phyloP scores from a whole-genome alignment of 2,888 invertebrate species.

The Tachystola acroxantha region DNA sequence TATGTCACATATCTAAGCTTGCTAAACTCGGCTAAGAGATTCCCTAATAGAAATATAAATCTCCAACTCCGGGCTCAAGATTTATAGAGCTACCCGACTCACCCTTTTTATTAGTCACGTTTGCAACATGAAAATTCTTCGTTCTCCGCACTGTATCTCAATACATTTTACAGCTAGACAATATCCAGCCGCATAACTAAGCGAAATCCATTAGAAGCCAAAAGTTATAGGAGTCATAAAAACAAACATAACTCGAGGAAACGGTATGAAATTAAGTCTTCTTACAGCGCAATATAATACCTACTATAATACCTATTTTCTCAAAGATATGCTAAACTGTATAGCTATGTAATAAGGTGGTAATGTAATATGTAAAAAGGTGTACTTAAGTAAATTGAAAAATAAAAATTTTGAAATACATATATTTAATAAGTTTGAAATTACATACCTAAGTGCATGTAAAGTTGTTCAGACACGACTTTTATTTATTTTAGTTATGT shows the following conservation, averaged over 20 bases:
- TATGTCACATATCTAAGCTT: neutral
- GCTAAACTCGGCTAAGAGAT: slow-evolving; percentile 2
- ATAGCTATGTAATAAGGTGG: too few species aligned
- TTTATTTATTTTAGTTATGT: too few species aligned
- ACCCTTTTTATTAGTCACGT: slow-evolving; percentile 21
- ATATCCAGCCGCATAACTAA: slow-evolving; percentile 1
- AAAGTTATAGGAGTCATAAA: slow-evolving; percentile 7
- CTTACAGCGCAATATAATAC: too few species aligned
- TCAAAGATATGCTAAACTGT: too few species aligned
- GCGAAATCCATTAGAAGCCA: slow-evolving; percentile 5
- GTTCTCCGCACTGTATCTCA: slow-evolving; percentile 6
- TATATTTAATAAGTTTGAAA: too few species aligned
- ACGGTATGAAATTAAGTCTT: neutral
- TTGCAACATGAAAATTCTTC: slow-evolving; percentile 15
- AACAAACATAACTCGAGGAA: neutral
- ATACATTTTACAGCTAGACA: slow-evolving; percentile 10
- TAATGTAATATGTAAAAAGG: too few species aligned
- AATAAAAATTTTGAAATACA: too few species aligned
- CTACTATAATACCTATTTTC: too few species aligned
- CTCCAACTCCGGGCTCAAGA: slow-evolving; percentile 12
- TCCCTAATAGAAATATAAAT: slow-evolving; percentile 20
- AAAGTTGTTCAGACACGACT: too few species aligned
- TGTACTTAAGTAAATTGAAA: too few species aligned
- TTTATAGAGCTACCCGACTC: slow-evolving; percentile 19
- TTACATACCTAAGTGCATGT: too few species aligned